These are phyloP conservation scores for Hyla sarda DNA, from an alignment of 2,113 vertebrate species.

Conservation along the genomic window DNA sequence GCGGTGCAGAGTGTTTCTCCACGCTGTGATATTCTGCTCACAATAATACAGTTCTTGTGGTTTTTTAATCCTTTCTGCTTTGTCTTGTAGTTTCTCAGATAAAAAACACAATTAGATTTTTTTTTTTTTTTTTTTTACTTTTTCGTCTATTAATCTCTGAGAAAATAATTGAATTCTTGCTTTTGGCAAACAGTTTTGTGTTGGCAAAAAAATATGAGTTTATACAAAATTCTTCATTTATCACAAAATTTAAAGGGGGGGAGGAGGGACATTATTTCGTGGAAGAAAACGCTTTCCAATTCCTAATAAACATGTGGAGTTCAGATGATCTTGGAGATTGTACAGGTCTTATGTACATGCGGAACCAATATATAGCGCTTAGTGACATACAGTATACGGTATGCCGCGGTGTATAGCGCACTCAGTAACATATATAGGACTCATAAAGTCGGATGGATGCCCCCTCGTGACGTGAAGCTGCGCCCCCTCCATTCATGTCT, in stretches of 20 bases:
- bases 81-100: constrained; percentile 8
- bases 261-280: not conserved
- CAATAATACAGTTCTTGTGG: not conserved
- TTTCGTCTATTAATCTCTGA: not conserved
- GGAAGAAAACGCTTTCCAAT: not conserved
- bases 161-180: not conserved
- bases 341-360: too few species aligned
- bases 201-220: not conserved
- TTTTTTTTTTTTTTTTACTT: not conserved
- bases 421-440: too few species aligned
- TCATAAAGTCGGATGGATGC: too few species aligned
- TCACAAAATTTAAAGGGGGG: not conserved
- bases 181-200: not conserved
- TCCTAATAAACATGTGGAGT: not conserved
- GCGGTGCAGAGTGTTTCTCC: not conserved
- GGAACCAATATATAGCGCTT: too few species aligned
- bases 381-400: too few species aligned
- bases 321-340: too few species aligned
- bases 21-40: not conserved
- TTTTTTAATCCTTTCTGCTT: not conserved
- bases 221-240: too few species aligned
- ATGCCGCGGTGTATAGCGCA: too few species aligned
- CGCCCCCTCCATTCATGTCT: too few species aligned
- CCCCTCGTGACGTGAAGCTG: too few species aligned
- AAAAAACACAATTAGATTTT: not conserved